phyloP scores from a whole-genome alignment of 92 coral and sea anemone genomes.

The Zoanthus gigantus region DNA sequence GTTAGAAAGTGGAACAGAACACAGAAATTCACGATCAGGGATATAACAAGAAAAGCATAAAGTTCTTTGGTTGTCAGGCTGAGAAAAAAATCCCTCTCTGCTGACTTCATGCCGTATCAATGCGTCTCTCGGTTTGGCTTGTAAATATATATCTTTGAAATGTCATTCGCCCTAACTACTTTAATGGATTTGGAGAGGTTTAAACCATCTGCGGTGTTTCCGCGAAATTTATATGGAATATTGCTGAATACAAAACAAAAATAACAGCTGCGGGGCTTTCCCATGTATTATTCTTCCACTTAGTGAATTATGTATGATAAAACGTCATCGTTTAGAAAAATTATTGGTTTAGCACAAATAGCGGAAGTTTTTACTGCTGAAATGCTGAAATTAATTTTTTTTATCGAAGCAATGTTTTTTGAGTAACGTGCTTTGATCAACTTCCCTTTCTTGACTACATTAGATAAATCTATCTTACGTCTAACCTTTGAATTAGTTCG shows the following conservation, averaged over 20 bases:
- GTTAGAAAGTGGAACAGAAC: conserved; percentile 62
- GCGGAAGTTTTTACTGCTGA: conserved; percentile 7
- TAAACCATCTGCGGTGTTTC: no score
- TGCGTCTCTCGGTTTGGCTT: neutral
- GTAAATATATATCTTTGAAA: neutral
- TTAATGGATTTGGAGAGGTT: neutral
- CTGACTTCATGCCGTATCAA: neutral
- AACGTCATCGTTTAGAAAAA: neutral
- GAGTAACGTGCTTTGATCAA: neutral
- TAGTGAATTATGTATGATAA: neutral
- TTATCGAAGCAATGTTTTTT: neutral
- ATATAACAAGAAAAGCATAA: conserved; percentile 63
- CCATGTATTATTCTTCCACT: neutral
- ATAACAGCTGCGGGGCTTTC: neutral
- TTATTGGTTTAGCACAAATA: neutral
- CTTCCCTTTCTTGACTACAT: neutral
- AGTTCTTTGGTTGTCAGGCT: conserved; percentile 55
- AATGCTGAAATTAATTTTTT: neutral
- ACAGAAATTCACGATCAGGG: conserved; percentile 87
- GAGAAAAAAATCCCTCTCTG: conserved; percentile 14
- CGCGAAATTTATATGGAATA: neutral
- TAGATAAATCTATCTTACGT: no score
- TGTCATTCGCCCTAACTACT: neutral
- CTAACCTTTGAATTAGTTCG: no score
- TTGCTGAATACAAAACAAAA: neutral